phyloP scores from a whole-genome alignment of 2,797 vertebrate genomes.

The Distichodus sexfasciatus region DNA sequence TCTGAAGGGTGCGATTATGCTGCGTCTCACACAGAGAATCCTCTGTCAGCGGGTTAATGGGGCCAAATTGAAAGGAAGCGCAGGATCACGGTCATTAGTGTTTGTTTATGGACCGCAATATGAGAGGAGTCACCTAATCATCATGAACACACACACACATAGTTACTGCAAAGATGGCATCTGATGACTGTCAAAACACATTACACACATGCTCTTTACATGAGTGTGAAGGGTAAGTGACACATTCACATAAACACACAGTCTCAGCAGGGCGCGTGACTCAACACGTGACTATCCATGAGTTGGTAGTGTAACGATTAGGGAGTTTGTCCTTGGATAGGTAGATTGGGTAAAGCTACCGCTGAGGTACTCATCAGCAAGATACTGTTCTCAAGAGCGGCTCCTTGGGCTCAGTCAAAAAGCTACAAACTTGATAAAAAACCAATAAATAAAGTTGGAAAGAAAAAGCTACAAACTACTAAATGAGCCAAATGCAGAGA shows the following conservation, averaged over 20 bases:
- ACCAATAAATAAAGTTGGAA: no score
- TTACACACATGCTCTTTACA: slow-evolving; percentile 22
- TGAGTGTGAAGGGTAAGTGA: slow-evolving; percentile 19
- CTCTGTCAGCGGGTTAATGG: slow-evolving; percentile 46
- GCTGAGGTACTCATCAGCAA: no score
- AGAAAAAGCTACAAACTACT: no score
- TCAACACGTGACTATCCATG: no score
- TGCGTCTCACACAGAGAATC: slow-evolving; percentile 40
- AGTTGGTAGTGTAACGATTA: no score
- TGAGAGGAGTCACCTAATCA: slow-evolving; percentile 12
- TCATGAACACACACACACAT: neutral
- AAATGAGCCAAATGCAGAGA: no score
- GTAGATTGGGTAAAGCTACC: no score
- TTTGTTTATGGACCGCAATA: slow-evolving; percentile 34
- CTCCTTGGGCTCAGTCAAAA: no score
- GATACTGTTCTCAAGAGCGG: no score
- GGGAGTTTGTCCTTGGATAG: no score
- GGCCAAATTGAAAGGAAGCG: slow-evolving; percentile 45
- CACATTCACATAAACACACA: slow-evolving; percentile 8
- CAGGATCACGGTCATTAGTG: slow-evolving; percentile 49
- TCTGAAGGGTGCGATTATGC: slow-evolving; percentile 33
- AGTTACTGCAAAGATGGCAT: no score
- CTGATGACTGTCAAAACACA: slow-evolving; percentile 36
- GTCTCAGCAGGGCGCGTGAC: neutral
- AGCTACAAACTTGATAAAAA: no score